Base-by-base conservation (phyloP, 2,113 vertebrate genomes). In the Benthochromis sp. region DNA sequence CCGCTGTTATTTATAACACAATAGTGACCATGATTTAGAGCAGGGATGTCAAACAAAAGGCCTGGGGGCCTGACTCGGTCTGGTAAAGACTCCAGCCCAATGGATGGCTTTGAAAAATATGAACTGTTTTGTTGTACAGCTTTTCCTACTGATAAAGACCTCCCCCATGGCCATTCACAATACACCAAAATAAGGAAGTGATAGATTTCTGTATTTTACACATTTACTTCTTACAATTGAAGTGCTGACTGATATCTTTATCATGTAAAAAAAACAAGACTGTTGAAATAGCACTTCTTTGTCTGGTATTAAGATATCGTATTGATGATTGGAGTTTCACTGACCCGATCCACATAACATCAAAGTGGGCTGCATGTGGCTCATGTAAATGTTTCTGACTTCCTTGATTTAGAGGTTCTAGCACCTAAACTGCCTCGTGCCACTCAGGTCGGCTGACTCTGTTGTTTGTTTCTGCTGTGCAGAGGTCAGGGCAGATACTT, bases 211-310 rank as follows among this genome's bases (percentile, higher is more conserved):
- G 59, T 63, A 63, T 36, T 63, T 36, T 63, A 63, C 59, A 63
- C 59, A 63, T 36, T 2, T n/a, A 5, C 61, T 66, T 66, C 61
- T 36, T 38, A 66, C 0, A 66, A 0, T 0, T 66, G 10, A 66
- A 66, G 10, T 66, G 61, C 31, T 66, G 1, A 38, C 31, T 12
- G 3, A 38, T 66, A n/a, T 66, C 31, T 66, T 66, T 66, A 66
- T 38, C 17, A 2, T 66, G 31, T 66, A 1, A 38, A 66, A 66
- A 21, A 4, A 0, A 3, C 61, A 66, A n/a, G 4, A 63, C 59
- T 36, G 17, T 63, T 63, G 29, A 63, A 63, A 34, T 63, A n/a
- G 61, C 0, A 34, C 29, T 4, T 34, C 3, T 61, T 61, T 61
- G 27, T 63, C 31, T 63, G 1, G 4, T n/a, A 63, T 66, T 36